These are phyloP conservation scores for Morinoia aosen DNA, from an alignment of 2,888 invertebrate species.

Conservation along the genomic window DNA sequence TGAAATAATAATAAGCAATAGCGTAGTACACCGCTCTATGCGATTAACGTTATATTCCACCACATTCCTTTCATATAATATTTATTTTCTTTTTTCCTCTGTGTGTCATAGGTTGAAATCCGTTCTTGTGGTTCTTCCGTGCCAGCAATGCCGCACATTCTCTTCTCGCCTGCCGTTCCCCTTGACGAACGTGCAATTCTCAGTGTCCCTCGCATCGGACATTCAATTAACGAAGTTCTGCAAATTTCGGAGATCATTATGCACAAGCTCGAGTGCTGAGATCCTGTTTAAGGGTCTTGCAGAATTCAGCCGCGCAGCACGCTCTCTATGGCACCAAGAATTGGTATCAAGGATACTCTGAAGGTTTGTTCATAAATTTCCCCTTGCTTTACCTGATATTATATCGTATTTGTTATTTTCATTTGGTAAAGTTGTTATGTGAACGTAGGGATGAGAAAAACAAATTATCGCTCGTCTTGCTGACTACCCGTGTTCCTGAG, in stretches of 20 bases:
- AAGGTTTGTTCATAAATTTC: not conserved
- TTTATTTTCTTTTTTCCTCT: not conserved
- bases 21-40: too few relatives aligned
- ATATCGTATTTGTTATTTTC: not conserved
- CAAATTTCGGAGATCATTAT: slow-evolving; percentile 2
- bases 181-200: not conserved
- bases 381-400: not conserved
- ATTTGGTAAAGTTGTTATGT: not conserved
- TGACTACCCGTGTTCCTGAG: too few relatives aligned
- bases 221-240: not conserved
- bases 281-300: not conserved
- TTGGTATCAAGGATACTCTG: not conserved
- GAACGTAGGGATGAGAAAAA: not conserved
- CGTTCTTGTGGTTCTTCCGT: not conserved
- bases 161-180: not conserved
- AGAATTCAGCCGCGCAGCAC: not conserved
- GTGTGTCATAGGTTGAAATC: not conserved
- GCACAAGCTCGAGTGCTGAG: not conserved
- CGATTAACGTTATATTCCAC: too few relatives aligned
- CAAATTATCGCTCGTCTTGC: not conserved
- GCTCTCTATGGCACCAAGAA: not conserved
- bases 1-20: too few relatives aligned
- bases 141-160: not conserved
- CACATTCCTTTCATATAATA: not conserved
- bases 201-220: not conserved